Base-by-base conservation (phyloP, 2,113 vertebrate species). In the Meles meles region DNA sequence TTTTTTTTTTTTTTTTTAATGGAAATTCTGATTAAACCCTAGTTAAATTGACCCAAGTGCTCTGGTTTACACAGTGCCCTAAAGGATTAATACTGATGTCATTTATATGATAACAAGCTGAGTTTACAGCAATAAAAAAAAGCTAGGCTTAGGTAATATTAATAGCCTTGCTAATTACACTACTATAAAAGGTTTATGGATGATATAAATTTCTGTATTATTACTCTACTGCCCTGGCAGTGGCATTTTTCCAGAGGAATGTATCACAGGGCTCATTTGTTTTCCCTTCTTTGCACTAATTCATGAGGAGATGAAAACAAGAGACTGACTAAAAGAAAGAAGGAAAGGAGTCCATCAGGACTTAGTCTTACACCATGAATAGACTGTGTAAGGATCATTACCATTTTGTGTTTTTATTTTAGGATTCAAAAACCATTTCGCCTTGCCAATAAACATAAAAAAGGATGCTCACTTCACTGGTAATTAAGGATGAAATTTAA, bases 81-180 rank as follows among this genome's bases (percentile, higher is more conserved):
- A 96, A 98, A 98, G 97, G 94, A 87, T 96, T 97, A 97, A 96
- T 97, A 92, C 91, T 96, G 95, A 97, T 98, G 97, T 89, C 97
- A 97, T 98, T 98, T 98, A 98, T 83, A 93, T 97, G 97, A 97
- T 96, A 97, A 97, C 96, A 98, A 98, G 96, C 98, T 98, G 97
- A 98, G 96, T 97, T 98, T 97, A 96, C 11, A 97, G 97, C 98
- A 98, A 97, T 98, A 98, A 98, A 98, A 94, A 93, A 96, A 98
- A 90, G 49, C 96, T 92, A 97, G 97, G 97, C 96, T 95, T 97
- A 79, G 92, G 81, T 97, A 92, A 87, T 95, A 98, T 98, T 98
- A 98, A 98, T 93, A 98, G 96, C 77, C 71, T 93, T 97, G 96
- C 97, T 98, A 98, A 99, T 99, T 98, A 98, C 69, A 92, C 21